Base-by-base conservation (phyloP, 2,113 vertebrate species). In the Dinomys branickii region DNA sequence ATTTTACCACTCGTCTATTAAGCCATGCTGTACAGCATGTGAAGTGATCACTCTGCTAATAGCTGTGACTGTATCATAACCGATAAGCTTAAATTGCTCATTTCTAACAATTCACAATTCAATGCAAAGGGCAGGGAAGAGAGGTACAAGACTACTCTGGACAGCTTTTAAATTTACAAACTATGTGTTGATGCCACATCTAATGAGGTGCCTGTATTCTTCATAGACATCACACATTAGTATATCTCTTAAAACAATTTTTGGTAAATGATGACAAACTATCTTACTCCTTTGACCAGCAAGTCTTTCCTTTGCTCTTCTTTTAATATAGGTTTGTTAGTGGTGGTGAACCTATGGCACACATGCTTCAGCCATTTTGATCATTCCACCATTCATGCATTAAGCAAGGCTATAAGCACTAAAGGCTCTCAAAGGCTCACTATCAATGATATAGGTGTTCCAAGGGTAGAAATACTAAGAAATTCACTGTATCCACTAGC, bases 1-100 rank as follows among this genome's bases (percentile, higher is more conserved):
- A 93, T 82, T 92, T 78, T 90, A 71, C 30, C 47, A 77, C 54
- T 94, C 93, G 26, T 88, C 28, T 52, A 82, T 80, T 89, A 93
- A 95, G 2, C 80, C 61, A 75, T 88, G 61, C 11, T 75, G 30
- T 52, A 19, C 38, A 20, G 17, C 47, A 92, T 26, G 28, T 33
- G 20, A 19, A 19, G 7, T 17, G 65, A 35, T n/a, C 33, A 63
- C 8, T 41, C 71, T n/a, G 41, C 28, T 88, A 77, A 90, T 63
- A 88, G n/a, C n/a, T 93, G 2, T 11, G 92, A 54, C 41, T 7
- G 19, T 65, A 47, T 10, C 67, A 35, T 20, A 88, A 59, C 54
- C 67, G 35, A 41, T 26, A 30, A 50, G 9, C 44, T 0, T 65
- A 78, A 85, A 28, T 75, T 59, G 3, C 30, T 87, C 84, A 9